Evolutionary conservation across 1,140 invertebrate genomes (phyloP), one percentile per base, ranked within the genome.

Genomic region (Lepidurus couesii): DNA sequence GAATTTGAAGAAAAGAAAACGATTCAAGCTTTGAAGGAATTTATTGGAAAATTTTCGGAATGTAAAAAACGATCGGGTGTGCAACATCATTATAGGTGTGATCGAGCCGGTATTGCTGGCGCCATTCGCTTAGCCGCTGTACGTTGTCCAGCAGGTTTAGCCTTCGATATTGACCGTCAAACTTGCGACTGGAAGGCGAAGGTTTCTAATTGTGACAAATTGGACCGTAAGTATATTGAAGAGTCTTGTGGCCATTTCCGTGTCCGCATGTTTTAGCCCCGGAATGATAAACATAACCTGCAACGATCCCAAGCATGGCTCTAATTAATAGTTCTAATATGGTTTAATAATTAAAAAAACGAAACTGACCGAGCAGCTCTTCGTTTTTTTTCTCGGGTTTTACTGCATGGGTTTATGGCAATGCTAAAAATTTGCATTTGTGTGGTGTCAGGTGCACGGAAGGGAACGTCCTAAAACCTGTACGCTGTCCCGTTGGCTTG

Each of bases 121-220:
- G 90, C 90, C 78, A 94, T 91, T 83, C 90, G 94, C 84, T 88
- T 96, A 85, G 93, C 94, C 78, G 91, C 92, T 78, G 93, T 96
- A 81, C 88, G 91, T 82, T 97, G 95, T 86, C 93, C 94, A 80
- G 91, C 90, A 83, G 94, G 94, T 86, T 89, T 97, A 84, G 93
- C 93, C 83, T 97, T 97, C 88, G 95, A 97, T 90, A 93, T 97
- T 85, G 91, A 94, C 86, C 90, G 94, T 83, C 95, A 97, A 86
- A 96, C 94, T 81, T 97, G 95, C 88, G 94, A 96, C 87, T 97
- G 95, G 94, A 96, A 95, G 90, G 91, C 92, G 83, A 92, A 95
- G 89, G 95, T 96, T 87, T 94, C 94, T 90, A 96, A 95, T 91
- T 96, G 95, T 89, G 92, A 95, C 88, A 89, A 91, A 86, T 84